Base-by-base conservation (phyloP, 2,113 vertebrate species). In the Ovibos moschatus region DNA sequence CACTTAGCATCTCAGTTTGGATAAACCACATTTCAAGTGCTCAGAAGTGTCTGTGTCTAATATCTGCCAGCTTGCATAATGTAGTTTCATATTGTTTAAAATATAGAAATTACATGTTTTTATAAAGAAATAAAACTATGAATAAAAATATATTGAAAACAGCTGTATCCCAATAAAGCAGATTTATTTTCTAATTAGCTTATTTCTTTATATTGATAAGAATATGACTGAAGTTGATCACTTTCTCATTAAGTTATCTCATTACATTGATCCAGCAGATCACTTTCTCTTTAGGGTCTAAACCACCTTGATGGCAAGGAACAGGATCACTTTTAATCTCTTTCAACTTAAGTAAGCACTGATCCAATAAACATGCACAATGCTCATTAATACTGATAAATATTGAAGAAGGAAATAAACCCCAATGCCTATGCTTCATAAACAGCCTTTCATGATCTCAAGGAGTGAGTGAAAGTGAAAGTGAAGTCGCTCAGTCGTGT, bases 311-410 rank as follows among this genome's bases (percentile, higher is more conserved):
- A 62, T 67, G 53, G 33, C 83, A 79, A 81, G 27, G 36, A 93
- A 62, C 27, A 58, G 58, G 5, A 50, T 3, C 33, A 60, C 64
- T 92, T 87, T 71, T 84, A 87, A 95, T 84, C 30, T 94, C 79
- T 92, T 89, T 50, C 84, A 58, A n/a, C 30, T 91, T 83, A 93
- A 82, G 27, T 47, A 64, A 89, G 55, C 43, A 40, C n/a, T 7
- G 57, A 90, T n/a, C 16, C 28, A 27, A n/a, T 74, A 76, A 92
- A 78, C 15, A 87, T 5, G 21, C 21, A n/a, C n/a, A 10, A 6
- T 79, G 27, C 47, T 92, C 79, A 94, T 97, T 87, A 76, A 87
- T 94, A 96, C 47, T 74, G 83, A 95, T 67, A 92, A 84, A 93
- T 76, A 89, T 1, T 40, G 64, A 94, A 89, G 58, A 64, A 91